These are phyloP conservation scores for Agriotes lineatus DNA, from an alignment of 2,888 invertebrate genomes.

Conservation along the genomic window DNA sequence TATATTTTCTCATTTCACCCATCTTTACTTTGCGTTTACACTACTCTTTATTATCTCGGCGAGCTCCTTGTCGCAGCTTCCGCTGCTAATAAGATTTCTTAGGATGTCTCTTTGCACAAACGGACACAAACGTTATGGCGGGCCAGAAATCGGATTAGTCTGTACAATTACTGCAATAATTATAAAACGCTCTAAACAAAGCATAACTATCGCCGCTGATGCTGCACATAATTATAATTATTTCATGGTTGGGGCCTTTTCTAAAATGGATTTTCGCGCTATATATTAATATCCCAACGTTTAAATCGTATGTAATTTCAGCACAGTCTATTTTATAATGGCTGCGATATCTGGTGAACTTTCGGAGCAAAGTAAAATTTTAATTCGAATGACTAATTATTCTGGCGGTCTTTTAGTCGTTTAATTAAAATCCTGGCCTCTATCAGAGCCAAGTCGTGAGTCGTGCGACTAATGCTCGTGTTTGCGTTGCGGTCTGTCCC, in stretches of 20 bases:
- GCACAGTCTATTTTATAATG: slow-evolving; percentile 34
- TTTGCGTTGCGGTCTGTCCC: slow-evolving; percentile 50
- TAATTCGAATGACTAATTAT: slow-evolving; percentile 48
- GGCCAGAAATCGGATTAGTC: slow-evolving; percentile 16
- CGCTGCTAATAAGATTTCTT: not conserved
- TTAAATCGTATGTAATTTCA: slow-evolving; percentile 38
- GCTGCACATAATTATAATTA: slow-evolving; percentile 45
- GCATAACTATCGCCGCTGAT: slow-evolving; percentile 26
- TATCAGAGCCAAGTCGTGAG: slow-evolving; percentile 43
- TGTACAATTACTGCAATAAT: slow-evolving; percentile 33
- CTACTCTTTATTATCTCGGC: not conserved
- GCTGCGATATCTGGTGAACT: slow-evolving; percentile 35
- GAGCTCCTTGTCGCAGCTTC: not conserved
- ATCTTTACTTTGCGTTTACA: not conserved
- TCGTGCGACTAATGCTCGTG: slow-evolving; percentile 45
- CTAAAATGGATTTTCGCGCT: too few species aligned
- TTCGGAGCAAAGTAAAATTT: slow-evolving; percentile 43
- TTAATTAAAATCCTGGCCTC: slow-evolving; percentile 48
- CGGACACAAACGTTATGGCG: slow-evolving; percentile 22
- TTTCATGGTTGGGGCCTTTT: slow-evolving; percentile 36
- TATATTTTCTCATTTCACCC: slow-evolving; percentile 12
- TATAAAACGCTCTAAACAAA: slow-evolving; percentile 32
- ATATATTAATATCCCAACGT: too few species aligned
- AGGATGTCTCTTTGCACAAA: not conserved
- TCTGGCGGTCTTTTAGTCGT: slow-evolving; percentile 45